phyloP scores from a whole-genome alignment of 2,797 vertebrate species.

The Spizella passerina region DNA sequence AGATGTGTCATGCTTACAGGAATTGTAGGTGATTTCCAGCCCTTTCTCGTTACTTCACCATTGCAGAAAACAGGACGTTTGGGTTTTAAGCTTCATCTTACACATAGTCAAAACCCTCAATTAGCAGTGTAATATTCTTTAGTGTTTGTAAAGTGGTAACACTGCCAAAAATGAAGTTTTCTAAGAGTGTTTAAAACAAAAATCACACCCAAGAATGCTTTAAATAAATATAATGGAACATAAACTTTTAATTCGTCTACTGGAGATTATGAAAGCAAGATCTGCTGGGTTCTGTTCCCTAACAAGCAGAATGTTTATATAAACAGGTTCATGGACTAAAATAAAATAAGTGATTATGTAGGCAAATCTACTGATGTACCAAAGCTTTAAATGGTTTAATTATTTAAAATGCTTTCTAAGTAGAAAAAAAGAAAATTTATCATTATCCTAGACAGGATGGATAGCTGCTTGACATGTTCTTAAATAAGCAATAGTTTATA shows the following conservation, averaged over 20 bases:
- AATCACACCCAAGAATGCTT: background rate
- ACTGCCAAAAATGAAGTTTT: background rate
- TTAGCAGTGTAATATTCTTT: background rate
- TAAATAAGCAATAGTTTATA: background rate
- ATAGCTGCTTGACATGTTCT: background rate
- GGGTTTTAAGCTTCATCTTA: background rate
- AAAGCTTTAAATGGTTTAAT: background rate
- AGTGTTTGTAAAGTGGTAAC: background rate
- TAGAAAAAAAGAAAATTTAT: background rate
- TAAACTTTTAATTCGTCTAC: background rate
- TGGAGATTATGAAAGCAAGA: background rate
- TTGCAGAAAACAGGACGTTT: background rate
- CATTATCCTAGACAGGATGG: background rate
- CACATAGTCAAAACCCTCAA: background rate
- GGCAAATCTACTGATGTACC: background rate
- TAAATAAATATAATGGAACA: background rate
- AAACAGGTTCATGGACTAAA: background rate
- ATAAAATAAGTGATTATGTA: background rate
- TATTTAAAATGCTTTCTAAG: background rate
- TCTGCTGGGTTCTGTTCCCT: background rate
- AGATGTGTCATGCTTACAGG: background rate
- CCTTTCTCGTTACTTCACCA: background rate
- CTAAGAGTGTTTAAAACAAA: background rate
- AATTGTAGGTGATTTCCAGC: background rate
- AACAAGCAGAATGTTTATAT: background rate